Percentiles rank a stretch among this genome's conserved stretches.
phyloP scores from a whole-genome alignment of 2,888 invertebrate genomes.

The Tinea pellionella region DNA sequence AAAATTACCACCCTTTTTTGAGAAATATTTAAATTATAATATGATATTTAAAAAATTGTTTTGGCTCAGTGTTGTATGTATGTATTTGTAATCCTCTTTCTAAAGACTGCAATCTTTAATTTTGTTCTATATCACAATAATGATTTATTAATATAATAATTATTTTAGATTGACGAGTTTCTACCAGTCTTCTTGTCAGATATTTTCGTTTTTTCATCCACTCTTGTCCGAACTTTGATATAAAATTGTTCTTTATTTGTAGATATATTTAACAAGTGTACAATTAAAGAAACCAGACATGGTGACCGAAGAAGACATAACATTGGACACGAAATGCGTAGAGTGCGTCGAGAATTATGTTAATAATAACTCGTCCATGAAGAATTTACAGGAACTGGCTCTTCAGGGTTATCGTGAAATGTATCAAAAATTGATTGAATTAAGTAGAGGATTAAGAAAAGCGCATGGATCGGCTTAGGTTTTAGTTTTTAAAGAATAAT shows the following conservation, averaged over 20 bases:
- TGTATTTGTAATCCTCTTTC: no score
- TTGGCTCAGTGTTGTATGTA: no score
- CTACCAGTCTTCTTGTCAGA: no score
- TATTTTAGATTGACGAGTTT: no score
- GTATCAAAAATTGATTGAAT: constrained; percentile 67
- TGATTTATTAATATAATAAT: no score
- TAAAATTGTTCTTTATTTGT: constrained; percentile 9
- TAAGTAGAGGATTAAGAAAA: constrained; percentile 72
- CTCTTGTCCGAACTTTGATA: no score
- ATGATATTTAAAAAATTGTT: no score
- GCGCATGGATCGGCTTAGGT: constrained; percentile 71
- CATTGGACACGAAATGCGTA: constrained; percentile 66
- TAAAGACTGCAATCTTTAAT: no score
- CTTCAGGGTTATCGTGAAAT: constrained; percentile 78
- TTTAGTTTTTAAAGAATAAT: constrained; percentile 6
- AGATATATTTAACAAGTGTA: constrained; percentile 53
- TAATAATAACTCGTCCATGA: constrained; percentile 71
- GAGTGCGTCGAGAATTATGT: constrained; percentile 74
- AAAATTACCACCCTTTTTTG: no score
- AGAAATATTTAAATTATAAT: no score
- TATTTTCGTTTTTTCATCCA: no score
- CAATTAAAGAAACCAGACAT: constrained; percentile 51
- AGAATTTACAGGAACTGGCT: constrained; percentile 75
- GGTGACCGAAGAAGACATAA: constrained; percentile 63
- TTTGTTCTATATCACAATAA: no score